Percentiles rank a stretch among this genome's conserved stretches.
Evolutionary conservation across 2,797 vertebrate species (phyloP).

Genomic region (Oreonectes daqikongensis): DNA sequence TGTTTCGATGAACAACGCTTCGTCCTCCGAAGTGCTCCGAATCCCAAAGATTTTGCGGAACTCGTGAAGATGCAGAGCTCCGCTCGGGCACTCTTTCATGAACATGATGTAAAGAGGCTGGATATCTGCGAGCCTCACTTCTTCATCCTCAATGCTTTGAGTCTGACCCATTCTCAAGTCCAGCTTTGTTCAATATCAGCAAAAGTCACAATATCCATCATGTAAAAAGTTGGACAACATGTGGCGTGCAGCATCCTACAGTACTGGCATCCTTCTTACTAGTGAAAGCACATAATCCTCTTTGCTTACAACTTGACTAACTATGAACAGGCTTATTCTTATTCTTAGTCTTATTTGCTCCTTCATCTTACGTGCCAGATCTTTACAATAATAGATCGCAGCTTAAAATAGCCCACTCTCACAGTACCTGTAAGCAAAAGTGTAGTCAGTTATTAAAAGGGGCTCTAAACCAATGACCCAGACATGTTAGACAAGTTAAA

Average conservation of each 20-base stretch:
- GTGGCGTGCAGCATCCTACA: not conserved
- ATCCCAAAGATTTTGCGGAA: slow-evolving; percentile 63
- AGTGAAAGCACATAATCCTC: slow-evolving; percentile 27
- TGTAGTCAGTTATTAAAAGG: not conserved
- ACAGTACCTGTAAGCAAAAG: too few relatives aligned
- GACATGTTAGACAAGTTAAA: not conserved
- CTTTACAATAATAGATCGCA: not conserved
- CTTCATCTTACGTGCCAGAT: not conserved
- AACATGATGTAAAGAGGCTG: slow-evolving; percentile 62
- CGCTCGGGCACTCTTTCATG: slow-evolving; percentile 62
- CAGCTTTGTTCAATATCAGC: not conserved
- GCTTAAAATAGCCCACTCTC: not conserved
- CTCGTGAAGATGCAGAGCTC: slow-evolving; percentile 59
- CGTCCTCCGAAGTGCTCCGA: slow-evolving; percentile 52
- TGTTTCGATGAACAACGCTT: slow-evolving; percentile 58
- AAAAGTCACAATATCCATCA: not conserved
- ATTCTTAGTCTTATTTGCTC: slow-evolving; percentile 51
- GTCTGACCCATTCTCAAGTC: slow-evolving; percentile 51
- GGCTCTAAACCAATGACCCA: not conserved
- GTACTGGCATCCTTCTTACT: not conserved
- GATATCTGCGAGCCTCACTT: slow-evolving; percentile 59
- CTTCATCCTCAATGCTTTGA: slow-evolving; percentile 42
- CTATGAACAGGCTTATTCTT: slow-evolving; percentile 48
- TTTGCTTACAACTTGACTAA: slow-evolving; percentile 35
- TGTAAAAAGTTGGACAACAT: slow-evolving; percentile 2